A percentile compares a stretch with the other conserved stretches of the same genome.
These are phyloP conservation scores for Drosophila mettleri DNA, from an alignment of 2,888 invertebrate species.

Conservation along the genomic window DNA sequence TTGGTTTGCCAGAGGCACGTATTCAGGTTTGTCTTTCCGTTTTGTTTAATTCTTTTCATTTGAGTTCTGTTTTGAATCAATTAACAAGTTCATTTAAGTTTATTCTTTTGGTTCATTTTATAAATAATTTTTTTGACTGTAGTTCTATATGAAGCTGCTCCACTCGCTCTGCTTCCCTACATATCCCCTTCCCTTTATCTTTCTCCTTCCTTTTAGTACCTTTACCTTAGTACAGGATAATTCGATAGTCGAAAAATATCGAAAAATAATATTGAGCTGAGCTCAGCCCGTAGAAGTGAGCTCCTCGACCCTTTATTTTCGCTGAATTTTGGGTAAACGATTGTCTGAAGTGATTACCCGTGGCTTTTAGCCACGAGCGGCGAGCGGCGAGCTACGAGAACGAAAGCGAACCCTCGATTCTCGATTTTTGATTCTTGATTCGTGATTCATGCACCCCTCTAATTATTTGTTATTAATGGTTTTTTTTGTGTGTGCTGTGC, in stretches of 20 bases:
- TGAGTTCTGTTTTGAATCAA: constrained; percentile 21
- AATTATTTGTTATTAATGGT: constrained; percentile 46
- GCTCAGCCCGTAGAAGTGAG: not conserved
- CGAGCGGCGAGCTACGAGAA: not conserved
- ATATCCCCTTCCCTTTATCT: not conserved
- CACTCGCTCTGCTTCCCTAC: too few relatives aligned
- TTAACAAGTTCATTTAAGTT: constrained; percentile 5
- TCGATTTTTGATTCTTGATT: not conserved
- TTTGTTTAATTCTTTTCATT: constrained; percentile 69
- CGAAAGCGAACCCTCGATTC: constrained; percentile 18
- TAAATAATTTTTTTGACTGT: not conserved
- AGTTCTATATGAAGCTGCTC: not conserved
- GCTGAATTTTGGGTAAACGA: constrained; percentile 7
- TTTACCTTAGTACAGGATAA: not conserved
- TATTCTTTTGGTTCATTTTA: not conserved
- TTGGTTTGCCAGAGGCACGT: constrained; percentile 99
- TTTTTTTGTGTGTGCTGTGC: constrained; percentile 30
- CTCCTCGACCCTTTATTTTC: not conserved
- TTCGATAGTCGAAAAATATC: too few relatives aligned
- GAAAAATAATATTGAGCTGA: not conserved
- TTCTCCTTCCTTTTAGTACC: too few relatives aligned
- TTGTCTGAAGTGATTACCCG: constrained; percentile 7
- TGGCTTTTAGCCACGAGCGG: constrained; percentile 3
- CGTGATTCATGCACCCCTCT: constrained; percentile 41
- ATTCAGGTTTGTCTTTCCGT: constrained; percentile 93